A percentile compares a stretch with the other conserved stretches of the same genome.
phyloP scores from a whole-genome alignment of 92 coral and sea anemone genomes.

The Umimayanthus chanpuru region DNA sequence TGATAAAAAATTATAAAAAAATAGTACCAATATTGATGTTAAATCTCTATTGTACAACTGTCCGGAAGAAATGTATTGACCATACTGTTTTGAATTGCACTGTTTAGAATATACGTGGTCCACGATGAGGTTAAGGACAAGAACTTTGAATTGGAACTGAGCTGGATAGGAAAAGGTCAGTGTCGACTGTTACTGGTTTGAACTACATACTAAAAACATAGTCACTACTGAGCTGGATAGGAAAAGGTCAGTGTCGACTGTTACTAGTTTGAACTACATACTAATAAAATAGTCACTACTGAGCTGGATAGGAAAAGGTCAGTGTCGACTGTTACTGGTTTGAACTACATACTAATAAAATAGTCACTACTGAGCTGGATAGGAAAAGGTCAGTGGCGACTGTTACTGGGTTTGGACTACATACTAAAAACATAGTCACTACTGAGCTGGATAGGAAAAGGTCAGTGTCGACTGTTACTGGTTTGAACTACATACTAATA shows the following conservation, averaged over 20 bases:
- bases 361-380: too few species aligned
- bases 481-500: background rate
- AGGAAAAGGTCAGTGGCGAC: constrained; percentile 71
- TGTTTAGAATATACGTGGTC: constrained; percentile 85
- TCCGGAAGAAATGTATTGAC: background rate
- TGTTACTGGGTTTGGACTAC: background rate
- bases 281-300: too few species aligned
- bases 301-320: constrained; percentile 94
- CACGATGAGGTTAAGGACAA: constrained; percentile 99
- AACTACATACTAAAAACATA: too few species aligned
- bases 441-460: constrained; percentile 93
- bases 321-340: background rate
- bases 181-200: background rate
- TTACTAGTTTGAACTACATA: background rate
- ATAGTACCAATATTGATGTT: too few species aligned
- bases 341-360: background rate
- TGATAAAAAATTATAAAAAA: too few species aligned
- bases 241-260: constrained; percentile 66
- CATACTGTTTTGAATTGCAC: background rate
- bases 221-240: too few species aligned
- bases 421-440: too few species aligned
- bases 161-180: constrained; percentile 96
- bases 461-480: constrained; percentile 41
- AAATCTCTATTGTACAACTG: background rate
- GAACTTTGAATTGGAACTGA: constrained; percentile 92